A percentile compares a stretch with the other conserved stretches of the same genome.
Evolutionary conservation across 1,140 invertebrate species (phyloP).

Genomic region (Rhyzopertha dominica): DNA sequence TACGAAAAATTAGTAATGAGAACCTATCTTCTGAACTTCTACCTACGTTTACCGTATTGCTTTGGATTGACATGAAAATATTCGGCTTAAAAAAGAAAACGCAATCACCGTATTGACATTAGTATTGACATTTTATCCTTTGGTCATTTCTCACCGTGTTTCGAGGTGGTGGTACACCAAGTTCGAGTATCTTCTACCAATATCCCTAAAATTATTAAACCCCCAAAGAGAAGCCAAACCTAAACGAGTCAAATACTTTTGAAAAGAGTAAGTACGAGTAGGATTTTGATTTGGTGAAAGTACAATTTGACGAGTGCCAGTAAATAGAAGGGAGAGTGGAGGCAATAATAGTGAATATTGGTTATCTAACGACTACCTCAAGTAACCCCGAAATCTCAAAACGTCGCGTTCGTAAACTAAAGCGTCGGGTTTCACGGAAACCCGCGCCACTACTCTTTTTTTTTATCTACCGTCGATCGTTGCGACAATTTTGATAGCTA

Average conservation of each 20-base stretch:
- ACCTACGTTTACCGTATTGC: slow-evolving; percentile 46
- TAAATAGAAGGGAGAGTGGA: slow-evolving; percentile 1
- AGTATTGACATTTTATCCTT: slow-evolving; percentile 46
- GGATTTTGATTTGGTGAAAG: too few species aligned
- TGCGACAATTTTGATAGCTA: slow-evolving; percentile 28
- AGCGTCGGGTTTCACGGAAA: slow-evolving; percentile 30
- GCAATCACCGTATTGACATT: slow-evolving; percentile 45
- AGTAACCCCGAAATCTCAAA: too few species aligned
- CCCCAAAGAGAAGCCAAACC: too few species aligned
- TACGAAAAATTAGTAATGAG: slow-evolving; percentile 31
- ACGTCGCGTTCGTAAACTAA: slow-evolving; percentile 24
- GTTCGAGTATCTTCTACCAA: too few species aligned
- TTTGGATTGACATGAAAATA: slow-evolving; percentile 46
- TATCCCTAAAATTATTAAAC: too few species aligned
- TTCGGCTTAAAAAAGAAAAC: slow-evolving; percentile 28
- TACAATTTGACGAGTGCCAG: too few species aligned
- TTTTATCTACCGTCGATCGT: slow-evolving; percentile 30
- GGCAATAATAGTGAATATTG: too few species aligned
- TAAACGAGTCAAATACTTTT: too few species aligned
- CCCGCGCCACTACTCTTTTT: slow-evolving; percentile 25
- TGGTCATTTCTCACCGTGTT: slow-evolving; percentile 39
- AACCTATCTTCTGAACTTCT: slow-evolving; percentile 31
- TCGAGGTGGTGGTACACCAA: too few species aligned
- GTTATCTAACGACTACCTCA: too few species aligned
- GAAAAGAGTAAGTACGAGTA: too few species aligned